Evolutionary conservation across 2,113 vertebrate genomes (phyloP).

Genomic region (Paraplagusia blochii): DNA sequence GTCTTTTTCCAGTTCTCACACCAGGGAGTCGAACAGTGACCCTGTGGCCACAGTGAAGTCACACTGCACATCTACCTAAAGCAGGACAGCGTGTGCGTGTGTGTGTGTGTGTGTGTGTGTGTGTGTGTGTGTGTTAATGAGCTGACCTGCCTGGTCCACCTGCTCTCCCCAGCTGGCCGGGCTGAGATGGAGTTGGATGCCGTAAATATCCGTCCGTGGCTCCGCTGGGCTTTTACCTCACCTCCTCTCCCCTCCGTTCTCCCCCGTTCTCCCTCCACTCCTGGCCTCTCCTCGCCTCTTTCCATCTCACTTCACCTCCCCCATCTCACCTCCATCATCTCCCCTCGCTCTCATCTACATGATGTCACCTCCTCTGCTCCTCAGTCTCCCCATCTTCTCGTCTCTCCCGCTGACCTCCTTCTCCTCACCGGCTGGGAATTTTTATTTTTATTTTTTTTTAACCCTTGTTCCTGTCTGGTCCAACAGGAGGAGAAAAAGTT

Average conservation of each 20-base stretch:
- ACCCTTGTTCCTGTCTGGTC: not conserved
- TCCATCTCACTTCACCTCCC: slow-evolving; percentile 34
- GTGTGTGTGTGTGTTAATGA: slow-evolving; percentile 67
- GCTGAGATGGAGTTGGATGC: slow-evolving; percentile 60
- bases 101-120: slow-evolving; percentile 35
- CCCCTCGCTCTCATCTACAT: slow-evolving; percentile 18
- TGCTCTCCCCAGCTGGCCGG: slow-evolving; percentile 72
- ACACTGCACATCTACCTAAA: slow-evolving; percentile 33
- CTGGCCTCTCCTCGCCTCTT: slow-evolving; percentile 20
- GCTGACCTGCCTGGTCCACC: slow-evolving; percentile 75
- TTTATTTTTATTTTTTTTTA: not conserved
- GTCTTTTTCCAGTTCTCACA: slow-evolving; percentile 12
- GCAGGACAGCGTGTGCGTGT: slow-evolving; percentile 36
- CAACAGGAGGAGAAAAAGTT: not conserved
- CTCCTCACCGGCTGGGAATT: not conserved
- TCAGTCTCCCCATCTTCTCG: not conserved
- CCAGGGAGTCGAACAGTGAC: slow-evolving; percentile 19
- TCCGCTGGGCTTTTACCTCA: slow-evolving; percentile 49
- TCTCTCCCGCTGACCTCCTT: slow-evolving; percentile 18
- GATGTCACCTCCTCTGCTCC: slow-evolving; percentile 9
- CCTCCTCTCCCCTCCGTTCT: slow-evolving; percentile 24
- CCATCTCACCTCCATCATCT: slow-evolving; percentile 23
- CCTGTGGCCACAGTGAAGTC: slow-evolving; percentile 25
- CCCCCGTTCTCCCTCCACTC: slow-evolving; percentile 7
- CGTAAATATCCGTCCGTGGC: slow-evolving; percentile 67